Percentiles rank a stretch among this genome's conserved stretches.
Evolutionary conservation across 2,888 invertebrate genomes (phyloP).

Genomic region (Folsomia candida): DNA sequence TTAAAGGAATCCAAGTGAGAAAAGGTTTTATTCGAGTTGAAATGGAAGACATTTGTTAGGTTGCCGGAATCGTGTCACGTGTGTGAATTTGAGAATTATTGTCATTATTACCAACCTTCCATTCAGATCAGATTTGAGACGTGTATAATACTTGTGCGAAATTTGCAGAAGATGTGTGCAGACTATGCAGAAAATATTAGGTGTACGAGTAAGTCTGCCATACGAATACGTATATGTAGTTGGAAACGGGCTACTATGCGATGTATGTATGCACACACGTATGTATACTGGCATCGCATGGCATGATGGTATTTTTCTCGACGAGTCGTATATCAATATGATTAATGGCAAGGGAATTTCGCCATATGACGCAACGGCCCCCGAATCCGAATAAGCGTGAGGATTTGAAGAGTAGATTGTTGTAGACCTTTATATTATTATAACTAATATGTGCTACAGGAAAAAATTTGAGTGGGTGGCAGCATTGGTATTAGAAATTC

Average conservation of each 20-base stretch:
- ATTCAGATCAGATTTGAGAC: background rate
- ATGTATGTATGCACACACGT: too few species aligned
- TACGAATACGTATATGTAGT: too few species aligned
- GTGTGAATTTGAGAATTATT: constrained; percentile 3
- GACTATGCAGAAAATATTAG: too few species aligned
- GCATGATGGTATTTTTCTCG: constrained; percentile 2
- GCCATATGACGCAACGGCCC: constrained; percentile 5
- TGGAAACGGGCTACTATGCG: too few species aligned
- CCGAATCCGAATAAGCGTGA: background rate
- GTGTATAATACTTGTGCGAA: too few species aligned
- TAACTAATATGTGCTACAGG: too few species aligned
- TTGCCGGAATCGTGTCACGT: background rate
- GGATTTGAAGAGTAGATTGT: background rate
- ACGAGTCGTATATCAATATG: constrained; percentile 16
- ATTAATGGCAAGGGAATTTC: constrained; percentile 6
- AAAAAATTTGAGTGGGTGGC: background rate
- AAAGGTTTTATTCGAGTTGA: background rate
- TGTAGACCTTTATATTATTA: too few species aligned
- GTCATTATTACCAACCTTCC: background rate
- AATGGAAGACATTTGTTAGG: background rate
- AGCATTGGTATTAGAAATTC: background rate
- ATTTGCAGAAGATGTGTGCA: background rate
- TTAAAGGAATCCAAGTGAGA: background rate
- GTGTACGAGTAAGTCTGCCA: background rate
- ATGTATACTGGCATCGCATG: background rate